Percentiles rank a stretch among this genome's conserved stretches.
Conservation (phyloP, 2,113 vertebrate genomes). For the Aphyosemion australe region DNA sequence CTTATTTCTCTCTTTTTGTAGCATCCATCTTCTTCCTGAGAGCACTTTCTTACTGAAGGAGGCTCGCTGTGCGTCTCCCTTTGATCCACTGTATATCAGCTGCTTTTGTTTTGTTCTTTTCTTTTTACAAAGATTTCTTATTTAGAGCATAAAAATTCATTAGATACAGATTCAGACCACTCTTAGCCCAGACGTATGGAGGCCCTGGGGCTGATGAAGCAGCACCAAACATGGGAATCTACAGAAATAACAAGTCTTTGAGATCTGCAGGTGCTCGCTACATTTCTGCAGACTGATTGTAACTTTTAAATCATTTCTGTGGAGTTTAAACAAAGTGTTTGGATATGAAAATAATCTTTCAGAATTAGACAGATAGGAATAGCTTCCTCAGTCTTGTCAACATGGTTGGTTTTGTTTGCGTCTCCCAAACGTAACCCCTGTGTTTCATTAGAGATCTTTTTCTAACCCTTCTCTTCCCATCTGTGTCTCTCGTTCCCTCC, state of each 20-base stretch:
- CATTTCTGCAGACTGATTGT: conserved; percentile 39
- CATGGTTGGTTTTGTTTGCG: conserved; percentile 44
- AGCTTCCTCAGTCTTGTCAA: conserved; percentile 24
- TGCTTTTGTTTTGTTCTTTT: conserved; percentile 22
- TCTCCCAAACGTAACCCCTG: conserved; percentile 28
- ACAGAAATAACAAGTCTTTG: conserved; percentile 12
- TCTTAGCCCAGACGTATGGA: conserved; percentile 40
- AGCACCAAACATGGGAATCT: conserved; percentile 10
- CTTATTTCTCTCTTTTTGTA: conserved; percentile 6
- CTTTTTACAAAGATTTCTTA: conserved; percentile 45
- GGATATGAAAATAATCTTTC: not conserved
- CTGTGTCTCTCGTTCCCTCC: conserved; percentile 21
- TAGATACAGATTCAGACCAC: conserved; percentile 56
- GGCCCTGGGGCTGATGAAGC: conserved; percentile 25
- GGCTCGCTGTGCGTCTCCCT: conserved; percentile 5
- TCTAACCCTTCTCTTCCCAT: conserved; percentile 26
- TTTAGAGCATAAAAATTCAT: conserved; percentile 64
- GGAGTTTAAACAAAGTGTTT: conserved; percentile 14
- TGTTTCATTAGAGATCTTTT: conserved; percentile 36
- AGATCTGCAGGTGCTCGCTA: conserved; percentile 31
- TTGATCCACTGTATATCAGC: conserved; percentile 41
- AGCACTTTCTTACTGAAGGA: conserved; percentile 2
- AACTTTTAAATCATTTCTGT: conserved; percentile 30
- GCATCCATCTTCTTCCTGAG: conserved; percentile 12
- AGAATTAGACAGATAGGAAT: conserved; percentile 11